Evolutionary conservation across 2,113 vertebrate species (phyloP).

Genomic region (Zingel zingel): DNA sequence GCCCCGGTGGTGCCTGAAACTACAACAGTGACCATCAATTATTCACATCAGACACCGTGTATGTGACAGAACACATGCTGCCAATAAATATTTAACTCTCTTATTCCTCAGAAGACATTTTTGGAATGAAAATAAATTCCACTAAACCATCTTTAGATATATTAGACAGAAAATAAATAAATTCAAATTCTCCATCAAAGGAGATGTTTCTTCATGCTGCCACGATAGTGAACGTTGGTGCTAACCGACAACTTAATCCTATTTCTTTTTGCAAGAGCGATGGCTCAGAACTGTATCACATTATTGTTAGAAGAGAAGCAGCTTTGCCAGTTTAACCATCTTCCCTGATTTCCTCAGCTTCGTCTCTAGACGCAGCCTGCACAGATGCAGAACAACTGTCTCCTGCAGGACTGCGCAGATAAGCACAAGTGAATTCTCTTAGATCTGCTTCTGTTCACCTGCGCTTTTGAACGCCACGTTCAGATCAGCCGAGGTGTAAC

Average conservation of each 20-base stretch:
- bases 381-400: constrained; percentile 73
- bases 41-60: constrained; percentile 75
- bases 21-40: constrained; percentile 77
- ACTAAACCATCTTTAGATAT: constrained; percentile 47
- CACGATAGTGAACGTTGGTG: constrained; percentile 56
- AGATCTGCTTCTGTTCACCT: constrained; percentile 70
- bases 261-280: constrained; percentile 70
- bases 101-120: constrained; percentile 53
- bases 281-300: constrained; percentile 73
- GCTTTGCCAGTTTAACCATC: constrained; percentile 80
- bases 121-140: constrained; percentile 47
- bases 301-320: constrained; percentile 75
- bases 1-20: constrained; percentile 65
- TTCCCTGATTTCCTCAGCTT: constrained; percentile 70
- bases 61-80: constrained; percentile 80
- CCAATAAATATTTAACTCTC: constrained; percentile 74
- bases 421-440: constrained; percentile 75
- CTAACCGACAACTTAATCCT: constrained; percentile 77
- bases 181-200: constrained; percentile 65
- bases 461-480: constrained; percentile 51
- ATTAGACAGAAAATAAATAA: constrained; percentile 56
- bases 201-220: constrained; percentile 73
- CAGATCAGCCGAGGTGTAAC: constrained; percentile 73
- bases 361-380: constrained; percentile 60
- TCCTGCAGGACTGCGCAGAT: constrained; percentile 72